A percentile compares a stretch with the other conserved stretches of the same genome.
Evolutionary conservation across 1,140 invertebrate species (phyloP).

Genomic region (Diachasmimorpha longicaudata): DNA sequence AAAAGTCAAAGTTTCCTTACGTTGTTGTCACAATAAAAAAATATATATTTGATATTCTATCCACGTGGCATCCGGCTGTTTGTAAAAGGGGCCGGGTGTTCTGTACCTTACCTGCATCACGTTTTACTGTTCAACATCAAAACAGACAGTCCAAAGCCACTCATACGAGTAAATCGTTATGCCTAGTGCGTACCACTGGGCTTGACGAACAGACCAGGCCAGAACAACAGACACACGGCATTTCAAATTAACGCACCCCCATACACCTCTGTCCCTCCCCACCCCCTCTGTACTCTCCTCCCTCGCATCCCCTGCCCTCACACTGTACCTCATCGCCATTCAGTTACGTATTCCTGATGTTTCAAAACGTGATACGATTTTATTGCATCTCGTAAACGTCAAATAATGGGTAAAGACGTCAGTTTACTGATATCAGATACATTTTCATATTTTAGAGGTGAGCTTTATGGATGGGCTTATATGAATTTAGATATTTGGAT

Average conservation of each 20-base stretch:
- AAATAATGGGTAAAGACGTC: neutral
- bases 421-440: neutral
- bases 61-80: conserved; percentile 3
- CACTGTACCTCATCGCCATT: neutral
- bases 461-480: neutral
- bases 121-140: conserved; percentile 1
- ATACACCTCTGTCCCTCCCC: neutral
- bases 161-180: conserved; percentile 7
- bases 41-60: neutral
- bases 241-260: conserved; percentile 4
- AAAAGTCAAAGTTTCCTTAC: too few relatives aligned
- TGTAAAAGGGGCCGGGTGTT: neutral
- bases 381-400: conserved; percentile 2
- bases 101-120: conserved; percentile 4
- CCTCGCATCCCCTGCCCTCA: neutral
- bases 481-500: too few relatives aligned
- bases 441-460: neutral
- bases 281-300: neutral
- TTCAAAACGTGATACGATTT: conserved; percentile 9
- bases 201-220: neutral
- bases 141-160: neutral
- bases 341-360: conserved; percentile 5
- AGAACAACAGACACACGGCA: conserved; percentile 6
- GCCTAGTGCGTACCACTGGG: conserved; percentile 1
- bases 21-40: neutral